Conservation (phyloP, 1,140 invertebrate species). For the Drosophila elegans region DNA sequence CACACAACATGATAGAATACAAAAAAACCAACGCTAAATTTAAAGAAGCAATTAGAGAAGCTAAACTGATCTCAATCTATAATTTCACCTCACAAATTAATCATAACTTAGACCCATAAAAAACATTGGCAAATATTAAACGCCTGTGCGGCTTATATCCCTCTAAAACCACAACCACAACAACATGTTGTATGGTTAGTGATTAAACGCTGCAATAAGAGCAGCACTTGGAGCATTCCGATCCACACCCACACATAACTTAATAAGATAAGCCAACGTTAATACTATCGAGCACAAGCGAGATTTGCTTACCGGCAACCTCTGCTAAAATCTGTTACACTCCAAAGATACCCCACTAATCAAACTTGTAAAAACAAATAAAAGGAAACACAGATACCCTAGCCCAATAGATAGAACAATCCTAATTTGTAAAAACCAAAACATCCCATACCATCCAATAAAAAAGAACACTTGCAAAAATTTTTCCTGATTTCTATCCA, state of each 20-base stretch:
- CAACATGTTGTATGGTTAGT: no score
- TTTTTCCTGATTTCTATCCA: neutral
- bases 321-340: no score
- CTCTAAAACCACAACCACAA: no score
- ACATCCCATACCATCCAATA: no score
- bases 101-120: neutral
- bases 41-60: neutral
- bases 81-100: neutral
- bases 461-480: no score
- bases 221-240: neutral
- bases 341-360: no score
- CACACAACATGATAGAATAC: neutral
- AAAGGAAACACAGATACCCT: no score
- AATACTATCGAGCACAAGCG: no score
- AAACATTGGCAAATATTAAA: neutral
- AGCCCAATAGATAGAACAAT: no score
- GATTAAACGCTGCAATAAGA: neutral
- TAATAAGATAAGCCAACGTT: neutral
- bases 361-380: no score
- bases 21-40: neutral
- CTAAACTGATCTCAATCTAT: neutral
- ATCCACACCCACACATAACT: neutral
- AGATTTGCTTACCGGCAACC: no score
- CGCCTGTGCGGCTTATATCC: neutral
- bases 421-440: no score